phyloP scores from a whole-genome alignment of 2,888 invertebrate species.

The Spisula subtruncata region DNA sequence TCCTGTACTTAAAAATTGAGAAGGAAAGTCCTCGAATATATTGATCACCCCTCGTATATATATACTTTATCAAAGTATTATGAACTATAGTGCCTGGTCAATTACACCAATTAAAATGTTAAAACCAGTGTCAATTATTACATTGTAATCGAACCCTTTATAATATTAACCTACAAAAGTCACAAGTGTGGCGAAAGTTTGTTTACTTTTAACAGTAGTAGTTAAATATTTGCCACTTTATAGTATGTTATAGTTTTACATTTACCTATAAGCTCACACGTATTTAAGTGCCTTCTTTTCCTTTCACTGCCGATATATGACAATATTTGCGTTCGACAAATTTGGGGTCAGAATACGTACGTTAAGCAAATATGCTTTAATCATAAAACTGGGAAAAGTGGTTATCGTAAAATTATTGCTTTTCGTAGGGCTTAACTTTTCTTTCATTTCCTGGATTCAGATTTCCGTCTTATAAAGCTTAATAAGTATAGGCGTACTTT shows the following conservation, averaged over 20 bases:
- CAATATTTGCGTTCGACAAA: neutral
- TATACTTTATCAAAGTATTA: no score
- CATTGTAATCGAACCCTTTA: neutral
- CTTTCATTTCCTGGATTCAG: neutral
- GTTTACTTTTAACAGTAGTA: neutral
- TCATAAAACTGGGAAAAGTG: neutral
- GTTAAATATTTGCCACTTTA: constrained; percentile 11
- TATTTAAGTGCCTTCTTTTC: neutral
- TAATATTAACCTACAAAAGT: neutral
- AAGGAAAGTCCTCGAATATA: no score
- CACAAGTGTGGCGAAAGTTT: neutral
- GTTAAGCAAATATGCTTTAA: neutral
- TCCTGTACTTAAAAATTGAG: no score
- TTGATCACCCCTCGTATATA: no score
- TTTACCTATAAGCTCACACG: neutral
- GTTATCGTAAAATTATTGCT: neutral
- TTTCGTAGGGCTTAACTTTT: neutral
- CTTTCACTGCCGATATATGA: neutral
- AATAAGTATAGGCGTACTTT: no score
- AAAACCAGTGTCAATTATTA: neutral
- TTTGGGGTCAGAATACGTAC: neutral
- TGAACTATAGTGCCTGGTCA: no score
- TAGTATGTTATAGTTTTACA: neutral
- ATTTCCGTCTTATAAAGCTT: no score
- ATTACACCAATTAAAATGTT: neutral